Percentiles rank a stretch among this genome's conserved stretches.
Conservation (phyloP, 2,113 vertebrate genomes). For the Pycnonotus jocosus region DNA sequence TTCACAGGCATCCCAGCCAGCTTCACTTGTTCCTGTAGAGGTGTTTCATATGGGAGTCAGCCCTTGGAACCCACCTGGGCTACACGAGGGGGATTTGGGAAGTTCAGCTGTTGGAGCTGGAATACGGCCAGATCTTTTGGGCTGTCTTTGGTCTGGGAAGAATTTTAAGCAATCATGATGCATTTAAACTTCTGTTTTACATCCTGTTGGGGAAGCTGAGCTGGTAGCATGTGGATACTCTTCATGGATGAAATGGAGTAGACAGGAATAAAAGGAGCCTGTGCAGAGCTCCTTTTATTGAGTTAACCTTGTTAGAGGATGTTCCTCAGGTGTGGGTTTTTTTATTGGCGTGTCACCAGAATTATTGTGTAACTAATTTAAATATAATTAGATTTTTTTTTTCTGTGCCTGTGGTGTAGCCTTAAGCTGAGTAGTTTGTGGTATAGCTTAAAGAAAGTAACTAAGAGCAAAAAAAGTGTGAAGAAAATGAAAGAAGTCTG, state of each 20-base stretch:
- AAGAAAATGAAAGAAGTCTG: neutral
- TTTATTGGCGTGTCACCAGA: neutral
- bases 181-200: neutral
- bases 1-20: neutral
- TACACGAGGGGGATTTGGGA: accelerated
- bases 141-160: neutral
- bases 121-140: neutral
- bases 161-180: neutral
- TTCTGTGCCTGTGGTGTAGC: neutral
- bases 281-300: neutral
- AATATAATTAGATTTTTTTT: neutral
- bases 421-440: neutral
- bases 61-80: neutral
- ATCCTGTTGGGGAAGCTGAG: accelerated
- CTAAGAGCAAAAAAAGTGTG: neutral
- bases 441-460: neutral
- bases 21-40: accelerated
- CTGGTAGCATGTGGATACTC: neutral
- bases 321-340: neutral
- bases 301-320: neutral
- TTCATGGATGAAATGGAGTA: neutral
- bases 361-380: neutral
- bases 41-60: neutral
- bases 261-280: neutral
- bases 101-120: neutral